These are phyloP conservation scores for Istiophorus platypterus DNA, from an alignment of 2,113 vertebrate species.

Conservation along the genomic window DNA sequence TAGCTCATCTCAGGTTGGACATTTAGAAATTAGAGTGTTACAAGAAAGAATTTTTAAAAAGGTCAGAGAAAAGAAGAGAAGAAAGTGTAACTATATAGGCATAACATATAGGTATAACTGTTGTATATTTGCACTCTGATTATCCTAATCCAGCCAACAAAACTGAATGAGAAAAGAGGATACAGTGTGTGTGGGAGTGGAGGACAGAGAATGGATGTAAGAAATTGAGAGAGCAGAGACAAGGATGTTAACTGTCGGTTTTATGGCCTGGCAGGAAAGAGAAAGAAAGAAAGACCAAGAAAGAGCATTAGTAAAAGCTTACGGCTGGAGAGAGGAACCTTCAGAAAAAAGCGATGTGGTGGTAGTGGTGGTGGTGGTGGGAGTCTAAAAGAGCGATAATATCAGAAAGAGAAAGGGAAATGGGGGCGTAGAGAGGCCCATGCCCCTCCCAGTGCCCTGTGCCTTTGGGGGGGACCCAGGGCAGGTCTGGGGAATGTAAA, in stretches of 20 bases:
- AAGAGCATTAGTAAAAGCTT: slow-evolving; percentile 59
- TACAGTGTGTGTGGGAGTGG: slow-evolving; percentile 29
- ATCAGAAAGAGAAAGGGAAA: slow-evolving; percentile 65
- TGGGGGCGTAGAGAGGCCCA: slow-evolving; percentile 53
- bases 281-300: slow-evolving; percentile 42
- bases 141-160: not conserved
- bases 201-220: slow-evolving; percentile 37
- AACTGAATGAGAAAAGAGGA: slow-evolving; percentile 13
- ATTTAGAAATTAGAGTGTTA: slow-evolving; percentile 20
- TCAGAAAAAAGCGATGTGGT: slow-evolving; percentile 11
- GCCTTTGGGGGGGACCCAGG: slow-evolving; percentile 76
- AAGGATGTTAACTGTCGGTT: slow-evolving; percentile 56
- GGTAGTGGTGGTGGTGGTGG: not conserved
- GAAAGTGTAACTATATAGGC: not conserved
- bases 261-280: slow-evolving; percentile 52
- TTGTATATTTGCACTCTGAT: not conserved
- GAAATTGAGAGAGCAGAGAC: slow-evolving; percentile 35
- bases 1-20: slow-evolving; percentile 14
- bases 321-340: slow-evolving; percentile 29
- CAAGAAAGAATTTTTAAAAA: not conserved
- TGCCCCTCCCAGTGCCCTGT: slow-evolving; percentile 72
- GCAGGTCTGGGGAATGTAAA: slow-evolving; percentile 82
- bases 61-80: not conserved
- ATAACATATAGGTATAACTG: not conserved
- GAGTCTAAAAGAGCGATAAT: slow-evolving; percentile 57